A percentile compares a stretch with the other conserved stretches of the same genome.
Conservation (phyloP, 2,797 vertebrate species). For the Tenualosa ilisha region DNA sequence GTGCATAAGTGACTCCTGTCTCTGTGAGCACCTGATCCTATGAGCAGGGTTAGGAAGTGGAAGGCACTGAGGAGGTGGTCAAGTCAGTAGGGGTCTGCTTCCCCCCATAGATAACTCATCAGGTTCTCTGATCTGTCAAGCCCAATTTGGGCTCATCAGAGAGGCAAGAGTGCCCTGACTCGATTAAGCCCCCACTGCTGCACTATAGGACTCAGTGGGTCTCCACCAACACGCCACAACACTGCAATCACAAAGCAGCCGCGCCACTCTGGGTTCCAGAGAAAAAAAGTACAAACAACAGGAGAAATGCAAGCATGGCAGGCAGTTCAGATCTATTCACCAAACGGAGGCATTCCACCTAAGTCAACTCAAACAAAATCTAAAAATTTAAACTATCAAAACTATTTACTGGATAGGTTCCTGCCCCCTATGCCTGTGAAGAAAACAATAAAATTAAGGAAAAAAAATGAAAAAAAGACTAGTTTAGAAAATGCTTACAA, state of each 20-base stretch:
- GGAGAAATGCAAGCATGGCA: neutral
- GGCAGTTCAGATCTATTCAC: neutral
- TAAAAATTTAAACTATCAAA: neutral
- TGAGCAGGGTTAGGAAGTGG: neutral
- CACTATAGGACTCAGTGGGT: constrained; percentile 35
- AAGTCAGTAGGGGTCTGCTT: neutral
- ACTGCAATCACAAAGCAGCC: constrained; percentile 5
- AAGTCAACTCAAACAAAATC: neutral
- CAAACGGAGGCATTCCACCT: neutral
- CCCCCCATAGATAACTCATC: constrained; percentile 13
- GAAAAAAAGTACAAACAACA: neutral
- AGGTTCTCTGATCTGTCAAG: neutral
- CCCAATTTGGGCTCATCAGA: constrained; percentile 44
- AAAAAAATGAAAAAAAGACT: neutral
- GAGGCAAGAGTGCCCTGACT: constrained; percentile 36
- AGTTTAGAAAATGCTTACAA: neutral
- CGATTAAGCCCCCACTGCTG: constrained; percentile 44
- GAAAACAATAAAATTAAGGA: no score
- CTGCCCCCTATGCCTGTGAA: neutral
- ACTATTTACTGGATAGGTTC: neutral
- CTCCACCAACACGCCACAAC: constrained; percentile 29
- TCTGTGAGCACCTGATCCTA: neutral
- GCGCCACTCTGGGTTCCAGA: neutral
- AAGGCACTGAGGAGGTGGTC: neutral
- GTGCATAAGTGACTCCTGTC: neutral